Evolutionary conservation across 2,888 invertebrate genomes (phyloP).

Genomic region (Brachyptera risi): DNA sequence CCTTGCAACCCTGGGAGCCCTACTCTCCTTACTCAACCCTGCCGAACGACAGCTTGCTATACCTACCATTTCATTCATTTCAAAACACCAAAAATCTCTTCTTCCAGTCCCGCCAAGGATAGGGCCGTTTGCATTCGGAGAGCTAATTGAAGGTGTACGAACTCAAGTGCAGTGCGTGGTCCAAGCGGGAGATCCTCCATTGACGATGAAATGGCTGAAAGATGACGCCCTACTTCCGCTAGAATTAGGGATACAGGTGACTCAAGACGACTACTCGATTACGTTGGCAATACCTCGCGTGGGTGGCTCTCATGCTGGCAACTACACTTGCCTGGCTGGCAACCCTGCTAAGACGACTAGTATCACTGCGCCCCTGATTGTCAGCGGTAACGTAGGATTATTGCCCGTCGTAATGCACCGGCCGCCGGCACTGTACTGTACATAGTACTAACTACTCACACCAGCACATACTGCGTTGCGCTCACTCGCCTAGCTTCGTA

Average conservation of each 20-base stretch:
- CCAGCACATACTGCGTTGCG: neutral
- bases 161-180: conserved; percentile 47
- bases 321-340: conserved; percentile 39
- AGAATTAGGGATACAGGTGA: conserved; percentile 40
- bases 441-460: neutral
- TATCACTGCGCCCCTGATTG: conserved; percentile 38
- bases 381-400: conserved; percentile 38
- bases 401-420: too few relatives aligned
- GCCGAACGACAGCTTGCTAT: conserved; percentile 16
- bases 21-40: neutral
- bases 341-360: conserved; percentile 38
- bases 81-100: conserved; percentile 22
- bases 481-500: neutral
- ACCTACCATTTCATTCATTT: neutral
- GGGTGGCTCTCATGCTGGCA: conserved; percentile 40
- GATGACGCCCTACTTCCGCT: conserved; percentile 45
- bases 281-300: conserved; percentile 43
- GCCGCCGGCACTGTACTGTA: too few relatives aligned
- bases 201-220: conserved; percentile 47
- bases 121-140: conserved; percentile 40
- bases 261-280: conserved; percentile 41
- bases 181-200: conserved; percentile 48
- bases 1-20: too few relatives aligned
- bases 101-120: conserved; percentile 37
- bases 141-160: conserved; percentile 37